Base-by-base conservation (phyloP, 2,888 invertebrate genomes). In the Fragum sueziense region DNA sequence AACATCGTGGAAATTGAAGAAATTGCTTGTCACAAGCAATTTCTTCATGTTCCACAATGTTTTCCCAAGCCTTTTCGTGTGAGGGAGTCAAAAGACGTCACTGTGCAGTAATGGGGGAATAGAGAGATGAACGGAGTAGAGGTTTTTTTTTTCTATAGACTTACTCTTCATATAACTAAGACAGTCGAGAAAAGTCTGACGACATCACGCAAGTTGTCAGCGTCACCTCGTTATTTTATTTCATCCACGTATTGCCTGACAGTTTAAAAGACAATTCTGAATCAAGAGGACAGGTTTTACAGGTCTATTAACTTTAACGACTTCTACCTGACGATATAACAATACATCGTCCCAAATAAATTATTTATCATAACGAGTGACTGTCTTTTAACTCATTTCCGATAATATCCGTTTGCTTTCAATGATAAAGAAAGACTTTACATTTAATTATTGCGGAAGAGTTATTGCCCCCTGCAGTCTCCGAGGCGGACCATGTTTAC, bases 341-440 rank as follows among this genome's bases (percentile, higher is more conserved):
- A 51, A 52, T n/a, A 75, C 75, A 67, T 37, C 70, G 72, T 76
- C 67, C 51, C 70, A 37, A 27, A 75, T 77, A 59, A 74, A 81
- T 78, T 75, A 81, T 81, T 81, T 25, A 81, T 75, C 41, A 34
- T 33, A 65, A 34, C 25, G 61, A 59, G 54, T 68, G 71, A 52
- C 69, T 68, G 57, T 59, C 67, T 33, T 57, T 31, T 37, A 51
- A 70, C 47, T 75, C 54, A 57, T 74, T 75, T 82, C 74, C 78
- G 51, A 79, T 73, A 79, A 82, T 76, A 79, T 82, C 82, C 82
- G 75, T 52, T 79, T 79, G 79, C 82, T 79, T 73, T 69, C 69
- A 37, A n/a, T 72, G 82, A 82, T 82, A 82, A 82, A 62, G 74
- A 82, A 70, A 76, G 79, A 82, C 79, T 82, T 82, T 79, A 59